Evolutionary conservation across 92 coral and sea anemone species (phyloP), one percentile per base, ranked within the genome.

Genomic region (Heliopora coerulea): DNA sequence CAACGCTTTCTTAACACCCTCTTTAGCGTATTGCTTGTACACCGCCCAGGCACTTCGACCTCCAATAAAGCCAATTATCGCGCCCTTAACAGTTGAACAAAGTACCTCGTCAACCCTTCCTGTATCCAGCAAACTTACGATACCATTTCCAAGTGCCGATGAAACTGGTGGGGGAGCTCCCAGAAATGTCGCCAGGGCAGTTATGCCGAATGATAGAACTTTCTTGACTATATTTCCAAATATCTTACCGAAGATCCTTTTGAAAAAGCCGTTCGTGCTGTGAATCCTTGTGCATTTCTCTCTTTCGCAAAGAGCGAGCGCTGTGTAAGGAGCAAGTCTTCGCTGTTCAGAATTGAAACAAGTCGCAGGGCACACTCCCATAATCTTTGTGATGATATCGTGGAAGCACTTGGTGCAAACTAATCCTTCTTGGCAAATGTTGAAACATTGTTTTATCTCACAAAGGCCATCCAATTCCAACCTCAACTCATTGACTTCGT

Each of bases 321-420:
- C 62, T 4, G 73, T 65, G 56, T 58, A 81, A 1, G 89, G 87
- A 26, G 82, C 66, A 60, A 82, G 26, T 14, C 88, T 73, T 18
- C 59, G 79, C 58, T 65, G 46, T 12, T 48, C 49, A 13, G 84
- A 39, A 21, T 59, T 49, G 40, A 77, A 69, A 61, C 96, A 89
- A 10, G 78, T 86, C 9, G 80, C 84, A 0, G 91, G 96, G 58
- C 91, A 89, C 41, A 86, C 58, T 7, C 90, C 90, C 11, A 79
- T 85, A 15, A 74, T 64, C 41, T 76, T 72, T 73, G 72, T 78
- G 23, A 79, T 78, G 65, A 89, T 82, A 19, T 78, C 59, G 28
- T 81, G 59, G 19, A 67, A 75, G 40, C 96, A 89, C 61, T 68
- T 89, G 15, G 65, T 72, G 57, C 91, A 89, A 30, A 46, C 65